Base-by-base conservation (phyloP, 2,113 vertebrate genomes). In the Neopipo cinnamomea region DNA sequence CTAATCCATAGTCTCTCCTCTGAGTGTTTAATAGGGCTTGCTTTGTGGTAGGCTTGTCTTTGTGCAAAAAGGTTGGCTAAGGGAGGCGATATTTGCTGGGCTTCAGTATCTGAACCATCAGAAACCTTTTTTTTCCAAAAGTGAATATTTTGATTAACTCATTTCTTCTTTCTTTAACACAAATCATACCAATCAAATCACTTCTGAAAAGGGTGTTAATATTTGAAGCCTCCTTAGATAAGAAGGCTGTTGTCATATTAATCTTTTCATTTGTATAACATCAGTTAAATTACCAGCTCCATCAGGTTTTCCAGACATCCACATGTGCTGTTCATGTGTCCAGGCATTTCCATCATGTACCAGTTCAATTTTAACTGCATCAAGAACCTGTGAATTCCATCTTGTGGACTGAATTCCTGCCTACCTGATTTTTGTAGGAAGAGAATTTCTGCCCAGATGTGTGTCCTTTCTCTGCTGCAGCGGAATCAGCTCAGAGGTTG, bases 81-180 rank as follows among this genome's bases (percentile, higher is more conserved):
- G 15, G 44, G 41, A 92, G 37, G n/a, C 41, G 74, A 66, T 84
- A 39, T 85, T 88, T 92, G 49, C 46, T 83, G 33, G 39, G 15
- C 17, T 96, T 91, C 33, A 44, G 46, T 58, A 80, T 13, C 14
- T 19, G 28, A 93, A 79, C 20, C n/a, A 7, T 78, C 50, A 41
- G 39, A 81, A 91, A 72, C 21, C 5, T 30, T 16, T 18, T 68
- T 23, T 80, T 61, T 41, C 25, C 33, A 56, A 52, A 85, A 85
- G 31, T 55, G 63, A 93, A 78, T 83, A 25, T 77, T 97, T 93
- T 74, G 79, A 67, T 95, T 85, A 96, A 81, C 44, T 70, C 1
- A 46, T 55, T 92, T 89, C 66, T 65, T 49, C 63, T 70, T 66
- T 91, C 46, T 52, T 74, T 70, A 62, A 24, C 30, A 89, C 21